Base-by-base conservation (phyloP, 2,113 vertebrate species). In the Phycodurus eques region DNA sequence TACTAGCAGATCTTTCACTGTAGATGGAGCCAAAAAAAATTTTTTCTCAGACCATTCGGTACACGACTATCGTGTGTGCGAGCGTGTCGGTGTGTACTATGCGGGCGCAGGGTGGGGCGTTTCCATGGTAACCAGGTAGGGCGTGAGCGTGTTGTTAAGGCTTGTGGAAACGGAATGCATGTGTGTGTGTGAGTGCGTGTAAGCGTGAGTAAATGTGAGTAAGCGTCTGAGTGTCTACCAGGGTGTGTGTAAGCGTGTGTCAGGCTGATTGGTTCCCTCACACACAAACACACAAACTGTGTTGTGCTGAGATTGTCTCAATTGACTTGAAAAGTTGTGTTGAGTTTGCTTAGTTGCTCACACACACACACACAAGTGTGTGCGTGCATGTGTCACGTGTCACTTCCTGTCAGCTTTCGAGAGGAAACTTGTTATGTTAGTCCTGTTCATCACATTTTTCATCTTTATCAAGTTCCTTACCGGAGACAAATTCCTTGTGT, bases 151-250 rank as follows among this genome's bases (percentile, higher is more conserved):
- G 79, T 67, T 56, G 0, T 31, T 22, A 2, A 43, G 43, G 73
- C 66, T 76, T 79, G 83, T 80, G 80, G 76, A 33, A 72, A 69
- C 57, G 63, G 70, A 62, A 42, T 78, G 46, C 70, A 59, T 13
- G 3, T 74, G 67, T 51, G 78, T 83, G 57, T 76, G 46, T 70
- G 70, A 53, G 53, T 46, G 77, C 62, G 72, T 43, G 47, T 65
- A 59, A 3, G 57, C 60, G 10, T 62, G 57, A 60, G 73, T 78
- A 35, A 62, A 67, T 44, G 64, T 62, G 65, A 54, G 76, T 73
- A 44, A 42, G 33, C 77, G 78, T 77, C 71, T 66, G 76, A 73
- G n/a, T 71, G 83, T 14, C 35, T 59, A 44, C 62, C 72, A 82
- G 68, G 85, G 80, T 62, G 83, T 83, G 80, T 56, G 68, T 35